Percentiles rank a stretch among this genome's conserved stretches.
Conservation (phyloP, 2,797 vertebrate species). For the Chanos chanos region DNA sequence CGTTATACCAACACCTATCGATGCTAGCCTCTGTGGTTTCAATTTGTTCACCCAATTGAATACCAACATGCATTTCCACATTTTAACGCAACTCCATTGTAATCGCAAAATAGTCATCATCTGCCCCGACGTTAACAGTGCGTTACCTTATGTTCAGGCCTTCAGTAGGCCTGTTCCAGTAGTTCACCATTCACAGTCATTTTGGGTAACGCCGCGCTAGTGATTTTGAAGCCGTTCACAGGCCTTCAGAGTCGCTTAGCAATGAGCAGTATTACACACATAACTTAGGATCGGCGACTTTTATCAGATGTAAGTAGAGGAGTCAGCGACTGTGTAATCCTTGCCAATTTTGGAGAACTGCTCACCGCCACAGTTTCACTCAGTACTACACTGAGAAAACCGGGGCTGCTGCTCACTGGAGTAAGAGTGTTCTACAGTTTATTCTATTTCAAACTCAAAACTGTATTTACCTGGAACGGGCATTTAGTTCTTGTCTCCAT, state of each 20-base stretch:
- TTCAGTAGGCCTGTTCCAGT: background rate
- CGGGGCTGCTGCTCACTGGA: background rate
- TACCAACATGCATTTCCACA: too few species aligned
- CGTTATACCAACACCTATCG: too few species aligned
- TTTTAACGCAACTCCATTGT: too few species aligned
- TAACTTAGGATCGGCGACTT: slow-evolving; percentile 73
- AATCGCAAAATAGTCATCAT: too few species aligned
- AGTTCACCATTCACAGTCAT: slow-evolving; percentile 13
- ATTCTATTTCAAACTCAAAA: too few species aligned
- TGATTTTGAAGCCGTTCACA: slow-evolving; percentile 12
- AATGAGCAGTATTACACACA: slow-evolving; percentile 69
- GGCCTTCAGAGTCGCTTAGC: slow-evolving; percentile 62
- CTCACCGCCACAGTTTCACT: slow-evolving; percentile 55
- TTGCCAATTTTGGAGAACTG: slow-evolving; percentile 68
- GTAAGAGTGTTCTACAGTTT: too few species aligned
- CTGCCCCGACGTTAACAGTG: too few species aligned
- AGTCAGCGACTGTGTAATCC: slow-evolving; percentile 78
- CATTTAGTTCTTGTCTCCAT: too few species aligned
- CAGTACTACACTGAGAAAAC: slow-evolving; percentile 61
- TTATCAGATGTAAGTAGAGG: slow-evolving; percentile 73
- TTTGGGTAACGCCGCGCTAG: slow-evolving; percentile 14
- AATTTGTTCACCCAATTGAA: too few species aligned
- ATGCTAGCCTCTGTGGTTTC: too few species aligned
- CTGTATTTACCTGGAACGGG: too few species aligned
- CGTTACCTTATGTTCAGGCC: too few species aligned